A percentile compares a stretch with the other conserved stretches of the same genome.
phyloP scores from a whole-genome alignment of 2,888 invertebrate genomes.

The Pachycephus smyrnensis region DNA sequence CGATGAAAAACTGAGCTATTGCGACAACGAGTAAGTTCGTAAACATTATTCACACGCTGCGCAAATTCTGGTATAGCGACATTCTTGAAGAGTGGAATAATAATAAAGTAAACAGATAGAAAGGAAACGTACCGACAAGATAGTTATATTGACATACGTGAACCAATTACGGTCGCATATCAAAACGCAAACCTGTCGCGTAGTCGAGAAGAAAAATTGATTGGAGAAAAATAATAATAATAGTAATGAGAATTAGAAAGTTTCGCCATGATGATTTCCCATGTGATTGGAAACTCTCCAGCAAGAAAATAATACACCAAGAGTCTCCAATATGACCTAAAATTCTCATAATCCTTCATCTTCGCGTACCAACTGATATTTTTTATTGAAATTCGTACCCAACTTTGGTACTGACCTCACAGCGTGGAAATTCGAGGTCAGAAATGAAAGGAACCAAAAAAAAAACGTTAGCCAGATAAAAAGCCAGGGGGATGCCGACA shows the following conservation, averaged over 20 bases:
- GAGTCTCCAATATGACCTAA: background rate
- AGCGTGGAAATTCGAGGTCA: background rate
- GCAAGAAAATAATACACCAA: background rate
- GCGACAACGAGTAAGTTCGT: background rate
- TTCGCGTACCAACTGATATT: background rate
- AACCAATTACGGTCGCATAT: too few relatives aligned
- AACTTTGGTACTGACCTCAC: background rate
- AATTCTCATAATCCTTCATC: background rate
- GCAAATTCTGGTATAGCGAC: background rate
- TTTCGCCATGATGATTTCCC: background rate
- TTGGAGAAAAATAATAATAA: background rate
- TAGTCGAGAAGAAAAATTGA: background rate
- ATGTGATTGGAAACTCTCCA: background rate
- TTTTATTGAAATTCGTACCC: background rate
- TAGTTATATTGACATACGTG: background rate
- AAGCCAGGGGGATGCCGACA: slow-evolving; percentile 17
- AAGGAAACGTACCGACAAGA: background rate
- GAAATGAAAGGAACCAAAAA: background rate
- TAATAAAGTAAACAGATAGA: background rate
- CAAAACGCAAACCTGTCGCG: background rate
- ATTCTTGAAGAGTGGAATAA: background rate
- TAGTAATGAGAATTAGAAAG: background rate
- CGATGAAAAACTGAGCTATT: background rate
- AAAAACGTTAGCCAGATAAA: background rate
- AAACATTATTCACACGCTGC: background rate